phyloP scores from a whole-genome alignment of 2,888 invertebrate species.

The Aspidiotus rigidus region DNA sequence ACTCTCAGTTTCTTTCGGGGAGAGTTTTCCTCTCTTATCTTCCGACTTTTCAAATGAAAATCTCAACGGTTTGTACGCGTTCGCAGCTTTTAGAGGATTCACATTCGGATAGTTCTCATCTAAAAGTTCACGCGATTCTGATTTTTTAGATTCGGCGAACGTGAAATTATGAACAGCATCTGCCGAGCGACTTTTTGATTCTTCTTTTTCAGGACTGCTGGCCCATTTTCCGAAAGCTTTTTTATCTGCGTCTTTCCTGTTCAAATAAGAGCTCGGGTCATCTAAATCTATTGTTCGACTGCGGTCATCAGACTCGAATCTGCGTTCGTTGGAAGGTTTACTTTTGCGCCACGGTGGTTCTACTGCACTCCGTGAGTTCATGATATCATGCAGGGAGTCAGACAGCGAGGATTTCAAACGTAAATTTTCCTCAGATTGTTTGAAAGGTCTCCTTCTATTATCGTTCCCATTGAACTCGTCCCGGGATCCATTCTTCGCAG shows the following conservation, averaged over 20 bases:
- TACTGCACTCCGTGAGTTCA: background rate
- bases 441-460: background rate
- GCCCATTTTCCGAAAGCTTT: slow-evolving; percentile 1
- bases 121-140: background rate
- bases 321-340: background rate
- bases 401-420: background rate
- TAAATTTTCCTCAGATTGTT: background rate
- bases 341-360: slow-evolving; percentile 4
- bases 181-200: background rate
- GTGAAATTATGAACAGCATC: no score
- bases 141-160: background rate
- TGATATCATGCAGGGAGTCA: background rate
- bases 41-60: background rate
- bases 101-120: slow-evolving; percentile 25
- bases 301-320: background rate
- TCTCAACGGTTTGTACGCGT: background rate
- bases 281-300: background rate
- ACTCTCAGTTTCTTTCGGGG: slow-evolving; percentile 6
- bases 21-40: background rate
- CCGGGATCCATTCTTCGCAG: background rate
- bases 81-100: background rate
- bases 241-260: slow-evolving; percentile 1
- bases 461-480: slow-evolving; percentile 13
- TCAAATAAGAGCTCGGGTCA: background rate
- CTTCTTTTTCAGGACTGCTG: background rate